Percentiles rank a stretch among this genome's conserved stretches.
These are phyloP conservation scores for Sisor rabdophorus DNA, from an alignment of 2,113 vertebrate species.

Conservation along the genomic window DNA sequence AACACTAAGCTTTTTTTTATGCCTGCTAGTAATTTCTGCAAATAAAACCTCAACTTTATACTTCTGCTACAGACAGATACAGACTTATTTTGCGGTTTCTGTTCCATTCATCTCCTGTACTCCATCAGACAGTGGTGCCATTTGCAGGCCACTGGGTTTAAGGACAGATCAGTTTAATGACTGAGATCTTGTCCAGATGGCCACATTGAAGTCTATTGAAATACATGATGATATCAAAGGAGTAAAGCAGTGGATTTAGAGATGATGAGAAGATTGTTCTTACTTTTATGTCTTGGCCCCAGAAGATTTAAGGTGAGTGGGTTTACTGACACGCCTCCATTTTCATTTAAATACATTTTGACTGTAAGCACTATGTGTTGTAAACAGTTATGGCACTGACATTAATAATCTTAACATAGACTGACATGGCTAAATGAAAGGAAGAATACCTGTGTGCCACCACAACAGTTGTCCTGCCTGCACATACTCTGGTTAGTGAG, in stretches of 20 bases:
- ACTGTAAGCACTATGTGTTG: conserved; percentile 8
- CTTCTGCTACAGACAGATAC: background rate
- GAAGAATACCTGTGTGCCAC: conserved; percentile 81
- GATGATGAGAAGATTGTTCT: conserved; percentile 16
- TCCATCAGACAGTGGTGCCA: background rate
- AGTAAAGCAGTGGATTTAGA: conserved; percentile 31
- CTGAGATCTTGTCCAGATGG: conserved; percentile 39
- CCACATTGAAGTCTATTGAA: conserved; percentile 25
- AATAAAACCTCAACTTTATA: background rate
- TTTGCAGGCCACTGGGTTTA: conserved; percentile 13
- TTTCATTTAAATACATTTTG: conserved; percentile 5
- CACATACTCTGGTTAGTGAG: conserved; percentile 80
- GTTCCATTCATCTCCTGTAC: background rate
- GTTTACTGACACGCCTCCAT: background rate
- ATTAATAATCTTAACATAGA: conserved; percentile 7
- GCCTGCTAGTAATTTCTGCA: background rate
- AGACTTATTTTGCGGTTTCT: background rate
- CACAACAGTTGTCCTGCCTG: conserved; percentile 78
- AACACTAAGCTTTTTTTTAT: no score
- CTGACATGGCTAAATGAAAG: background rate
- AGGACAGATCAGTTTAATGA: conserved; percentile 47
- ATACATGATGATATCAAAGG: conserved; percentile 46
- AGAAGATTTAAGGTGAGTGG: background rate
- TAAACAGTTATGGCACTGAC: background rate
- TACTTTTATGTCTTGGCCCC: conserved; percentile 17